Evolutionary conservation across 2,888 invertebrate species (phyloP).

Genomic region (Drosophila anomelani): DNA sequence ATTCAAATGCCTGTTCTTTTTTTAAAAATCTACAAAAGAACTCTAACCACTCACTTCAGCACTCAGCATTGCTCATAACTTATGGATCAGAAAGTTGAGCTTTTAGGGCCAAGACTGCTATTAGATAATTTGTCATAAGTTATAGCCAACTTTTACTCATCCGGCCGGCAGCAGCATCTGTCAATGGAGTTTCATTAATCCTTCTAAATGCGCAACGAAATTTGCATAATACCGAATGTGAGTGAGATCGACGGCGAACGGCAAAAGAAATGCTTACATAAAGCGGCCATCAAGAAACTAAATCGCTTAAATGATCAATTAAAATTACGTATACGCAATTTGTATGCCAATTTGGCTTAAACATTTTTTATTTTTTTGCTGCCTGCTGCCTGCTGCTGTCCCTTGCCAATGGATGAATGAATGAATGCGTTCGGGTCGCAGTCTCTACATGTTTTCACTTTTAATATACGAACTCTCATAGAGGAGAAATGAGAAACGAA

Average conservation of each 20-base stretch:
- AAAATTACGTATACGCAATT: constrained; percentile 79
- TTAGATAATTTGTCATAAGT: constrained; percentile 28
- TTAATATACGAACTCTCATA: constrained; percentile 60
- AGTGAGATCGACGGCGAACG: constrained; percentile 18
- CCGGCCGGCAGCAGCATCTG: constrained; percentile 1
- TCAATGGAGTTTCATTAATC: constrained; percentile 38
- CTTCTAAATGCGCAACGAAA: constrained; percentile 47
- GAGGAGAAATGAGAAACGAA: constrained; percentile 64
- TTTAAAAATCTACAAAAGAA: constrained; percentile 4
- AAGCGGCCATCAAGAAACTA: constrained; percentile 48
- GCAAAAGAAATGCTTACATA: constrained; percentile 46
- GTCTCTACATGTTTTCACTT: constrained; percentile 74
- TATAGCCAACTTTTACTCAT: constrained; percentile 43
- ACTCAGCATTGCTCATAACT: background rate
- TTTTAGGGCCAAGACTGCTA: background rate
- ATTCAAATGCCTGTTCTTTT: background rate
- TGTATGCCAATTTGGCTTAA: constrained; percentile 66
- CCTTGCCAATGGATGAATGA: constrained; percentile 54
- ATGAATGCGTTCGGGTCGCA: constrained; percentile 18
- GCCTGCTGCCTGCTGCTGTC: constrained; percentile 29
- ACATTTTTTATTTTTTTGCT: constrained; percentile 45
- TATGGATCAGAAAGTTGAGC: constrained; percentile 18
- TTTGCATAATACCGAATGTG: constrained; percentile 41
- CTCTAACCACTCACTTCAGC: background rate
- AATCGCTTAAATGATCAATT: constrained; percentile 72